A percentile compares a stretch with the other conserved stretches of the same genome.
Evolutionary conservation across 2,113 vertebrate genomes (phyloP).

Genomic region (Zosterops hypoxanthus): DNA sequence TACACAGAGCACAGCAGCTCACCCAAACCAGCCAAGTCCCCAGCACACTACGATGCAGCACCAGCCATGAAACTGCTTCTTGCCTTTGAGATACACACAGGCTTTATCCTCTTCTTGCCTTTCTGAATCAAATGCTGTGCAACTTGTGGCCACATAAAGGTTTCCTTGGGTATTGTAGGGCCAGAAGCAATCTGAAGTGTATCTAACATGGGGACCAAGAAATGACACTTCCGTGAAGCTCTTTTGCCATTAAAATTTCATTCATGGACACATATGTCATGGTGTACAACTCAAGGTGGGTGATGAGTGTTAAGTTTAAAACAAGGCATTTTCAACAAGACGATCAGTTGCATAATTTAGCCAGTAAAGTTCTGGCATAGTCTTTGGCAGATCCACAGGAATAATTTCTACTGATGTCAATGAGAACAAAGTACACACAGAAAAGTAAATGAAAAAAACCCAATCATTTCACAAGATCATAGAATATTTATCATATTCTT

Average conservation of each 20-base stretch:
- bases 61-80: neutral
- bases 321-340: neutral
- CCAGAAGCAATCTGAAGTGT: neutral
- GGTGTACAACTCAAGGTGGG: neutral
- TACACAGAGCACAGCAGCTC: neutral
- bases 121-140: neutral
- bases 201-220: neutral
- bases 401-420: neutral
- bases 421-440: neutral
- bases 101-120: neutral
- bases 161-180: accelerated
- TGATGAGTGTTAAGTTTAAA: neutral
- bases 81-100: neutral
- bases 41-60: neutral
- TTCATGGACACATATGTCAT: neutral
- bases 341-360: neutral
- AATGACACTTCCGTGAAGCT: neutral
- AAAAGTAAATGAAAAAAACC: neutral
- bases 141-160: neutral
- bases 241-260: neutral
- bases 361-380: neutral
- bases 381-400: neutral
- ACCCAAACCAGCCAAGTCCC: neutral
- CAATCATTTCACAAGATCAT: neutral
- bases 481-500: neutral